Conservation (phyloP, 2,113 vertebrate genomes). For the Toxostoma redivivum region DNA sequence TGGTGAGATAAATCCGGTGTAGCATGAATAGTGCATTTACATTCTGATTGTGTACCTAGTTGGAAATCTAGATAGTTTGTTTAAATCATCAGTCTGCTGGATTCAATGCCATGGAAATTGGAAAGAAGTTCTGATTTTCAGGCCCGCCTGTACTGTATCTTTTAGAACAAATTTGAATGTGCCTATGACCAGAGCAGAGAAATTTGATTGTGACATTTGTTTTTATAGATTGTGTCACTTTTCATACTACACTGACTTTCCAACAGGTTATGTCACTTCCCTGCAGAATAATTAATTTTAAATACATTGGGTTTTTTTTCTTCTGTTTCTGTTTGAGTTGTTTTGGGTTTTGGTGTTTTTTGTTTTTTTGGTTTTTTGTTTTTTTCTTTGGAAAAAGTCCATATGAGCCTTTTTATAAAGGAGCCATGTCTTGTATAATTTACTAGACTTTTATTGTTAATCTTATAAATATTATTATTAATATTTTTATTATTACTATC, state of each 20-base stretch:
- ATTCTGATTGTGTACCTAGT: slow-evolving; percentile 76
- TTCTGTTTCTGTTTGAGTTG: neutral
- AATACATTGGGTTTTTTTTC: rapidly evolving
- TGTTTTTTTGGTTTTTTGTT: too few species aligned
- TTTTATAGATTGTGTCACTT: neutral
- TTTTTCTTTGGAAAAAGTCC: neutral
- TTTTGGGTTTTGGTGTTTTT: neutral
- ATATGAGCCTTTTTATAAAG: neutral
- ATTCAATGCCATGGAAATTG: slow-evolving; percentile 71
- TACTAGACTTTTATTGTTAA: neutral
- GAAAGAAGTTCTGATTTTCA: slow-evolving; percentile 13
- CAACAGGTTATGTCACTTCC: neutral
- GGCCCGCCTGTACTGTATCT: neutral
- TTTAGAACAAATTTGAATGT: neutral
- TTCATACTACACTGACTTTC: neutral
- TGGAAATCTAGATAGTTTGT: slow-evolving; percentile 77
- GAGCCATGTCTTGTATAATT: neutral
- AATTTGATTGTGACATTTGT: neutral
- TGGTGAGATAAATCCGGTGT: slow-evolving; percentile 81
- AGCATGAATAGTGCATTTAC: slow-evolving; percentile 83
- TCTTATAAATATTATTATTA: neutral
- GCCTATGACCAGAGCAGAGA: neutral
- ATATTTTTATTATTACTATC: neutral
- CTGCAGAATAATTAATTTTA: neutral
- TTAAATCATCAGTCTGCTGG: slow-evolving; percentile 77